phyloP scores from a whole-genome alignment of 1,140 invertebrate genomes.

The Calosoma granatense region DNA sequence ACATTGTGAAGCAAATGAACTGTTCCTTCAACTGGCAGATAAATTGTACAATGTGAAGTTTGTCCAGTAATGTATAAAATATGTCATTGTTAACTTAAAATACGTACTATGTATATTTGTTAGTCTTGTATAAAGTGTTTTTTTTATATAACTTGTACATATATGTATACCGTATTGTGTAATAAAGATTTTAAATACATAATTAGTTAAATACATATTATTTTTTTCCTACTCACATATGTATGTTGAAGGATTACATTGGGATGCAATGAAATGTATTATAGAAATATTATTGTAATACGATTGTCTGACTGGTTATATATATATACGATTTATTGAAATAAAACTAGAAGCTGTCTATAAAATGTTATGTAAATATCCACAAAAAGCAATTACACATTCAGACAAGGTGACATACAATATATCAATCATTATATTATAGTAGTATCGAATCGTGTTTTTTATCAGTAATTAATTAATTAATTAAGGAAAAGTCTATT shows the following conservation, averaged over 20 bases:
- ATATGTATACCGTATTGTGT: too few relatives aligned
- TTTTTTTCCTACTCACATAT: too few relatives aligned
- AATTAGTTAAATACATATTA: too few relatives aligned
- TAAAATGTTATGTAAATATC: conserved; percentile 8
- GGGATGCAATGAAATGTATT: too few relatives aligned
- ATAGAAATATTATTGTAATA: too few relatives aligned
- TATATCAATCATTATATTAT: conserved; percentile 1
- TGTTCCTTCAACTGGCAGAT: conserved; percentile 41
- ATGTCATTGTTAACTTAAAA: neutral
- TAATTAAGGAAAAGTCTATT: conserved; percentile 8
- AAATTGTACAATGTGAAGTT: conserved; percentile 30
- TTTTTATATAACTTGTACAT: conserved; percentile 1
- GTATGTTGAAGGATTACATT: too few relatives aligned
- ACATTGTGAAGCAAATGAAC: conserved; percentile 51
- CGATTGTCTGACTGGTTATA: too few relatives aligned
- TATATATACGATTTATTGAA: conserved; percentile 9
- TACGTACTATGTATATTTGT: neutral
- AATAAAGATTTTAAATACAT: too few relatives aligned
- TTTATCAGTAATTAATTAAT: too few relatives aligned
- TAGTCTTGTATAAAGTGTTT: neutral
- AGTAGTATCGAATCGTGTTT: conserved; percentile 6
- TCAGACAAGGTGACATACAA: conserved; percentile 4
- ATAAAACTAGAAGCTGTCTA: conserved; percentile 9
- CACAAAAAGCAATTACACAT: conserved; percentile 6
- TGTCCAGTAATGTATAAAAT: neutral